phyloP scores from a whole-genome alignment of 2,888 invertebrate species.

The Anticlea derivata region DNA sequence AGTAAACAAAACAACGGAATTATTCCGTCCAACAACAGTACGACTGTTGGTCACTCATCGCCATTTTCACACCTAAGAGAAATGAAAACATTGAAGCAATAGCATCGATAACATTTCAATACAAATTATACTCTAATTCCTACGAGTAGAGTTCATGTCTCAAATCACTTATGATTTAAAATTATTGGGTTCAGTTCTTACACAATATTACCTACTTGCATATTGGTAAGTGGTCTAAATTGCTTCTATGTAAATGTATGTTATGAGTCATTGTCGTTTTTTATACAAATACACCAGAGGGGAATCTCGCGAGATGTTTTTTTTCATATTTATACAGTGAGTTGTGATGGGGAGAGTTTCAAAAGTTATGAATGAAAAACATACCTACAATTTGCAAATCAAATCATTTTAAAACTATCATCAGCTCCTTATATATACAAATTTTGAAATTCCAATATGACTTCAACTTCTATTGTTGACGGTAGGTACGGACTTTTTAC shows the following conservation, averaged over 20 bases:
- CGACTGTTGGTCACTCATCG: constrained; percentile 57
- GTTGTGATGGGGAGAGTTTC: no score
- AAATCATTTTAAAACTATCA: no score
- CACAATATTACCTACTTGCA: constrained; percentile 32
- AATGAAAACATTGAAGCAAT: constrained; percentile 50
- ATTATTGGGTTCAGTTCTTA: constrained; percentile 46
- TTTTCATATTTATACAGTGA: no score
- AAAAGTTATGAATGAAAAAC: no score
- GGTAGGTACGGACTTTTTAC: no score
- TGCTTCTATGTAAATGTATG: constrained; percentile 39
- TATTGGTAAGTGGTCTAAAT: constrained; percentile 28
- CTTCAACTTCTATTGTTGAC: no score
- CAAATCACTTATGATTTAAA: constrained; percentile 42
- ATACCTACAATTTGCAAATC: no score
- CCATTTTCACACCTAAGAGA: constrained; percentile 67
- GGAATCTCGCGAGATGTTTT: no score
- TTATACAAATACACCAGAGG: constrained; percentile 4
- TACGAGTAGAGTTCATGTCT: not conserved
- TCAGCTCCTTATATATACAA: no score
- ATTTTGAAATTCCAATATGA: no score
- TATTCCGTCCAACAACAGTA: constrained; percentile 51
- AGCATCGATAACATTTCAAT: constrained; percentile 34
- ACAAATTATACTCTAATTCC: constrained; percentile 38
- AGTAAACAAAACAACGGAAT: constrained; percentile 44
- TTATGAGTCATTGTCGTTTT: constrained; percentile 13